phyloP scores from a whole-genome alignment of 2,888 invertebrate species.

The Laspeyria flexula region DNA sequence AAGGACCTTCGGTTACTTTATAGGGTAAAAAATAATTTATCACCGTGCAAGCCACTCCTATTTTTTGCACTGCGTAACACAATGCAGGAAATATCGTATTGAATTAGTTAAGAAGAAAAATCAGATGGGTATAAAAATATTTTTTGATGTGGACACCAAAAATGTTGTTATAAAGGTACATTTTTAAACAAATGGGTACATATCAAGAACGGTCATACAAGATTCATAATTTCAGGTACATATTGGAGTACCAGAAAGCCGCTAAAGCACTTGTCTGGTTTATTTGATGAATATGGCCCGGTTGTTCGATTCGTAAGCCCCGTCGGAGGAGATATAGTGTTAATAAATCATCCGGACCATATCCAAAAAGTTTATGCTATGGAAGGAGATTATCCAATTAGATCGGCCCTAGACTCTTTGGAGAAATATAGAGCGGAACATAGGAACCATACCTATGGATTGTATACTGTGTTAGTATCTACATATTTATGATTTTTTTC shows the following conservation, averaged over 20 bases:
- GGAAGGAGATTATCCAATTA: conserved; percentile 86
- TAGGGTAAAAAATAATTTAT: too few relatives aligned
- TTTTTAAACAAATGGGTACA: too few relatives aligned
- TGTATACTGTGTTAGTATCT: conserved; percentile 84
- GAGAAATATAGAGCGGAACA: conserved; percentile 87
- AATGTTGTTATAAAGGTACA: too few relatives aligned
- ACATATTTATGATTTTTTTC: too few relatives aligned
- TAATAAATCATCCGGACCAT: conserved; percentile 88
- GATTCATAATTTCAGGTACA: conserved; percentile 52
- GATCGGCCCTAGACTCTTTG: conserved; percentile 88
- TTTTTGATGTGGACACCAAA: too few relatives aligned
- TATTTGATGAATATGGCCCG: conserved; percentile 87
- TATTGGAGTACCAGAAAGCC: conserved; percentile 62
- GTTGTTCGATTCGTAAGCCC: conserved; percentile 88
- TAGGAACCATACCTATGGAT: conserved; percentile 81
- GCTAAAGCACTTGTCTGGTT: conserved; percentile 60
- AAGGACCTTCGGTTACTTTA: too few relatives aligned
- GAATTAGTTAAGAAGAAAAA: too few relatives aligned
- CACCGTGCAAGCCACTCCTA: too few relatives aligned
- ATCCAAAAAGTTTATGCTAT: conserved; percentile 87
- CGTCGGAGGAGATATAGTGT: conserved; percentile 87
- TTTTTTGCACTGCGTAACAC: too few relatives aligned
- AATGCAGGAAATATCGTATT: too few relatives aligned
- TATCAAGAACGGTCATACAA: too few relatives aligned
- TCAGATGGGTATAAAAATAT: too few relatives aligned